phyloP scores from a whole-genome alignment of 2,797 vertebrate species.

The Cossypha polioptera region DNA sequence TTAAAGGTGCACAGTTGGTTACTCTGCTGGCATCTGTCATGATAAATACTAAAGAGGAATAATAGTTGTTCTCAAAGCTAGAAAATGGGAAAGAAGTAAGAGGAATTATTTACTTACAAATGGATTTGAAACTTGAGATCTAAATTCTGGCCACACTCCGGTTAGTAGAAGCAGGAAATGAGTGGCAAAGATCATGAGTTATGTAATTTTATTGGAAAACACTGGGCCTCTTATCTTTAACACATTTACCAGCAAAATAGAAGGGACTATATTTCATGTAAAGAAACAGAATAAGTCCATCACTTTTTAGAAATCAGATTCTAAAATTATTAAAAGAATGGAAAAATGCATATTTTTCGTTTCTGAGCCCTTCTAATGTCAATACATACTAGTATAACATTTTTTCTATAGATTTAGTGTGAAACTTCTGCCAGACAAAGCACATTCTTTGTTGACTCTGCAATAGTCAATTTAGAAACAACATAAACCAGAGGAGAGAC shows the following conservation, averaged over 20 bases:
- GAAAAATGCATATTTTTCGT: not conserved
- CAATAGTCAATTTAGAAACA: not conserved
- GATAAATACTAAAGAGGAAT: not conserved
- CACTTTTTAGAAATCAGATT: not conserved
- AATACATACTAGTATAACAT: not conserved
- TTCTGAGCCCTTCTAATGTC: not conserved
- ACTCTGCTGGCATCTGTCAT: not conserved
- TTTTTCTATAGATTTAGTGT: not conserved
- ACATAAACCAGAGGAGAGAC: not conserved
- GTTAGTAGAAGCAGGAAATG: not conserved
- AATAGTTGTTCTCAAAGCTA: not conserved
- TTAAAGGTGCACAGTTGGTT: not conserved
- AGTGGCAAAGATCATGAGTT: not conserved
- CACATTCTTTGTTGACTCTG: not conserved
- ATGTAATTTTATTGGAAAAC: not conserved
- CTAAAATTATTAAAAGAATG: not conserved
- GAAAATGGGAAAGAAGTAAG: not conserved
- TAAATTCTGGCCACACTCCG: not conserved
- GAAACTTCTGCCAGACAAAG: not conserved
- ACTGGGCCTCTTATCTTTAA: not conserved
- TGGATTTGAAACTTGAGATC: not conserved
- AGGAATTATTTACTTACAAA: not conserved
- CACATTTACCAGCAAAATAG: not conserved
- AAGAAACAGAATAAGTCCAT: not conserved
- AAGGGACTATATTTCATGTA: not conserved